These are phyloP conservation scores for Pyralis farinalis DNA, from an alignment of 2,888 invertebrate species.

Conservation along the genomic window DNA sequence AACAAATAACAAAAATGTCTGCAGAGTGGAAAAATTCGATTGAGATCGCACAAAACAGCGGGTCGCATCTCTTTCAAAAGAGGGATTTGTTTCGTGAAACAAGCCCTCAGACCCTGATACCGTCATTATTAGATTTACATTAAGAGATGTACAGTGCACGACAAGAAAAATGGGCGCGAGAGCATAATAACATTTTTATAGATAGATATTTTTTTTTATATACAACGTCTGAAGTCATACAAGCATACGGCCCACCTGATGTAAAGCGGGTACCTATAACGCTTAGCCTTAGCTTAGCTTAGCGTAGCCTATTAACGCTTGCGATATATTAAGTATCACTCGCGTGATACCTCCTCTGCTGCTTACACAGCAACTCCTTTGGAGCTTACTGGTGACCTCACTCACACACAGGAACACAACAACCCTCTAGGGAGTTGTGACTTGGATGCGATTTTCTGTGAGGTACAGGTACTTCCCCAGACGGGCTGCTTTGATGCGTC, in stretches of 20 bases:
- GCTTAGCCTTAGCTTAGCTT: no score
- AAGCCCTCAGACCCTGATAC: slow-evolving; percentile 29
- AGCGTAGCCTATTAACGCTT: no score
- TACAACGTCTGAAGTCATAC: no score
- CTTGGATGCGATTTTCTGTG: no score
- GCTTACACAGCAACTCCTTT: neutral
- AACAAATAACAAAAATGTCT: neutral
- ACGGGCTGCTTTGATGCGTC: no score
- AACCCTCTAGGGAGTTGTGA: no score
- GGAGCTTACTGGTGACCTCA: neutral
- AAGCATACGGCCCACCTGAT: no score
- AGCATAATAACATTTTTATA: no score
- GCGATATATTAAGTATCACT: no score
- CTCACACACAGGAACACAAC: neutral
- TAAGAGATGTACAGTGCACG: slow-evolving; percentile 24
- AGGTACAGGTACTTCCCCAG: neutral
- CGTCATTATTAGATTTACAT: slow-evolving; percentile 45
- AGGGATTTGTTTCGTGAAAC: slow-evolving; percentile 23
- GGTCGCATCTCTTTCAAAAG: neutral
- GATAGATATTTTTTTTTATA: no score
- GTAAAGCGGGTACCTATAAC: no score
- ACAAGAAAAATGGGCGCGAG: slow-evolving; percentile 7
- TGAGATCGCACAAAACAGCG: neutral
- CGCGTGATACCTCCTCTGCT: no score
- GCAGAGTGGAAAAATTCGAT: neutral